Evolutionary conservation across 1,140 invertebrate genomes (phyloP), one percentile per base, ranked within the genome.

Genomic region (Nixonia krombeini): DNA sequence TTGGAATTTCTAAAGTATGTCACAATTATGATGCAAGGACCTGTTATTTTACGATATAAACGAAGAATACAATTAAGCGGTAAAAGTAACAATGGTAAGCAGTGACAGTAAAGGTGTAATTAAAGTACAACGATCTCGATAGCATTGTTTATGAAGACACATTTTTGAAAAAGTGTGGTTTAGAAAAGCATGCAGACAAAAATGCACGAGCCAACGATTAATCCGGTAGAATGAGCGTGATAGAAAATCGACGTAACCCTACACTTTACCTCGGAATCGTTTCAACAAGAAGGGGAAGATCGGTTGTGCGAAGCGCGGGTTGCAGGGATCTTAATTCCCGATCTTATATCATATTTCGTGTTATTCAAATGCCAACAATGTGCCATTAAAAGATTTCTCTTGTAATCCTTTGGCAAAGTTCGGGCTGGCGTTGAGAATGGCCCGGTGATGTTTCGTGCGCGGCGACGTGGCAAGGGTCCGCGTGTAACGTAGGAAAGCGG

Each of bases 341-440:
- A 82, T 82, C 80, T 84, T 77, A 53, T 82, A 82, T 84, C 82
- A 74, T 82, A 78, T 85, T 85, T 83, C 83, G 76, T 82, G 80
- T 85, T 84, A 84, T 84, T 85, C 82, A 82, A 84, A 85, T 82
- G 74, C 76, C 78, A 84, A 85, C 82, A 85, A 83, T 82, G n/a
- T n/a, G 67, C 83, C 77, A 82, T 83, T 85, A 83, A 84, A 83
- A 78, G 79, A 82, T 84, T 83, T 83, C 76, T 73, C 59, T 63
- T 70, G 63, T 83, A 82, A 83, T 81, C 65, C 70, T 57, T 72
- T 58, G 52, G 9, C 29, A 31, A 2, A 31, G 29, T 13, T 29
- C 21, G 33, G 16, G 8, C 35, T 31, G 18, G 40, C 17, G 9
- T 37, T 9, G 52, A 42, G 33, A 29, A 45, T 8, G 16, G 33